A percentile compares a stretch with the other conserved stretches of the same genome.
phyloP scores from a whole-genome alignment of 2,888 invertebrate genomes.

The Drosophila hamatofila region DNA sequence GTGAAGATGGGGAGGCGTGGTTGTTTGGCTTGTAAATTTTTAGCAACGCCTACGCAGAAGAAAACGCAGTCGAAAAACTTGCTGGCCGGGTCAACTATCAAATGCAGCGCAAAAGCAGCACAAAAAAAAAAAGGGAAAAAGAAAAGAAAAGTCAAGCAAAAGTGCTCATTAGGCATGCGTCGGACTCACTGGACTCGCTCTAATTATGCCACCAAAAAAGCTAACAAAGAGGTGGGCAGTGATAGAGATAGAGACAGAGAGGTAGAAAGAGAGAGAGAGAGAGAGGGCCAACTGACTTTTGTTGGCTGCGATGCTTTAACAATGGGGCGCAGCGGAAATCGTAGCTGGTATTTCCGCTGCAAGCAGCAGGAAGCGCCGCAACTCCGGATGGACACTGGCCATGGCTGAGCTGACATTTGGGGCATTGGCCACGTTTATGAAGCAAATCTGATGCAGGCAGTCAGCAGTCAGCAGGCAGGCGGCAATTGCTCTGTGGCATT shows the following conservation, averaged over 20 bases:
- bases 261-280: not conserved
- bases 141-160: slow-evolving; percentile 49
- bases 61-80: slow-evolving; percentile 5
- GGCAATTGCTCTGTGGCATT: not conserved
- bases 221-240: not conserved
- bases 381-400: slow-evolving; percentile 39
- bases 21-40: slow-evolving; percentile 49
- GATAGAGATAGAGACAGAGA: too few species aligned
- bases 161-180: slow-evolving; percentile 73
- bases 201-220: slow-evolving; percentile 63
- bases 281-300: slow-evolving; percentile 18
- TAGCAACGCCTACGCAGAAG: slow-evolving; percentile 39
- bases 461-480: not conserved
- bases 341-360: slow-evolving; percentile 70
- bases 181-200: slow-evolving; percentile 49
- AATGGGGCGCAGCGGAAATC: slow-evolving; percentile 55
- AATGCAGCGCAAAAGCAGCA: slow-evolving; percentile 49
- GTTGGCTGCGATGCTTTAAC: slow-evolving; percentile 35
- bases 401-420: slow-evolving; percentile 21
- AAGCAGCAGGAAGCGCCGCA: slow-evolving; percentile 52
- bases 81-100: slow-evolving; percentile 46
- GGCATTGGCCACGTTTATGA: slow-evolving; percentile 39
- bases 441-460: slow-evolving; percentile 36
- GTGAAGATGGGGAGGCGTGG: not conserved
- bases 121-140: too few species aligned